Evolutionary conservation across 2,797 vertebrate genomes (phyloP).

Genomic region (Xenopus petersii): DNA sequence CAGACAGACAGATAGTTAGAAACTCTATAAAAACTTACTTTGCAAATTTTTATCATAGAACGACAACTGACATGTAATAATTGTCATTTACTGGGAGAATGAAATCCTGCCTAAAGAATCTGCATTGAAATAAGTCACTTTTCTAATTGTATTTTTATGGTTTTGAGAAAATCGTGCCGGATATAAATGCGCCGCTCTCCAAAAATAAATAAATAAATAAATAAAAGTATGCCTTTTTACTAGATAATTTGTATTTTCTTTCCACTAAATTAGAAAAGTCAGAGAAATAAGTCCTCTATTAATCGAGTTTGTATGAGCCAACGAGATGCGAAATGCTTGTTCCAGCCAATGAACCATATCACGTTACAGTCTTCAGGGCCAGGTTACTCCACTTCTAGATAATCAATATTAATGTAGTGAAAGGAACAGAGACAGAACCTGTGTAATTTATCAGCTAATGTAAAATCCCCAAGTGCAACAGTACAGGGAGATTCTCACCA

Average conservation of each 20-base stretch:
- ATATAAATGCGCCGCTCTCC: background rate
- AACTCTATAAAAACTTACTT: too few relatives aligned
- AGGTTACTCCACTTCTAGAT: conserved; percentile 72
- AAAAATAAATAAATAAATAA: background rate
- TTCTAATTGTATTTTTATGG: background rate
- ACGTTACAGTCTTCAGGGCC: conserved; percentile 75
- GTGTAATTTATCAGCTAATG: conserved; percentile 63
- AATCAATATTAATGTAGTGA: conserved; percentile 80
- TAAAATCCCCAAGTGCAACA: conserved; percentile 54
- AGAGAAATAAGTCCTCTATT: conserved; percentile 82
- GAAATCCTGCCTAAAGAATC: too few relatives aligned
- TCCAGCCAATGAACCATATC: conserved; percentile 79
- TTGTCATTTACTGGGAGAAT: too few relatives aligned
- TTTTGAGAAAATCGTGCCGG: background rate
- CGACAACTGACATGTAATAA: too few relatives aligned
- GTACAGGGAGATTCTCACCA: conserved; percentile 64
- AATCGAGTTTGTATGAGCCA: conserved; percentile 81
- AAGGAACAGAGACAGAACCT: conserved; percentile 55
- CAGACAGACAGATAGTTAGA: too few relatives aligned
- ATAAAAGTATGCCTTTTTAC: background rate
- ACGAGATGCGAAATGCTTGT: conserved; percentile 77
- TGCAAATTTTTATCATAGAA: too few relatives aligned
- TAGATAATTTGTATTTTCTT: conserved; percentile 82
- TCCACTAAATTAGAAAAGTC: conserved; percentile 81
- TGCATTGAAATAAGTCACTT: too few relatives aligned